A percentile compares a stretch with the other conserved stretches of the same genome.
phyloP scores from a whole-genome alignment of 2,797 vertebrate species.

The Botia almorhae region DNA sequence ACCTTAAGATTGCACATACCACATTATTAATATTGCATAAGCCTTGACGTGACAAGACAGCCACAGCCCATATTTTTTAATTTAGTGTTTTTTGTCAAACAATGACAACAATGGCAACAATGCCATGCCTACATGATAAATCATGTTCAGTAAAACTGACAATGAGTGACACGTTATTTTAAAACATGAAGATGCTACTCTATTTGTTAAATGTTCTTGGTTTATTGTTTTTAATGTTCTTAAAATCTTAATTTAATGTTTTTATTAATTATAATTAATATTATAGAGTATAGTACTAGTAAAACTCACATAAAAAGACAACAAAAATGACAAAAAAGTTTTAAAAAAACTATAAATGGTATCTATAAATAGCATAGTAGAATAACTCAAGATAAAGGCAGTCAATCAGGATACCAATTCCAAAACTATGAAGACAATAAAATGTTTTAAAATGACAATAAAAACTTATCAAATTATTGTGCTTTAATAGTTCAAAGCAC shows the following conservation, averaged over 20 bases:
- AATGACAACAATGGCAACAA: not conserved
- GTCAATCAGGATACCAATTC: too few relatives aligned
- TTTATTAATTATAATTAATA: not conserved
- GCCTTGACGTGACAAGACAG: not conserved
- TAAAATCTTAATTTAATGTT: not conserved
- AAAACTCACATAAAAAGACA: too few relatives aligned
- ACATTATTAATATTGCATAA: not conserved
- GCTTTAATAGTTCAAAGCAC: too few relatives aligned
- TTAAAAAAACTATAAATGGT: too few relatives aligned
- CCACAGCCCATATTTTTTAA: not conserved
- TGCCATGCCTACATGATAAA: not conserved
- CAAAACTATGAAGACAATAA: too few relatives aligned
- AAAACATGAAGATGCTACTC: too few relatives aligned
- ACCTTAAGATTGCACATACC: slow-evolving; percentile 25
- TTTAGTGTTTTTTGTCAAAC: not conserved
- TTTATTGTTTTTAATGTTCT: too few relatives aligned
- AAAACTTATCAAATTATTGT: not conserved
- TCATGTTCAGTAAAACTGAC: not conserved
- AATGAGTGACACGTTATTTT: not conserved
- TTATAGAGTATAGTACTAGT: too few relatives aligned
- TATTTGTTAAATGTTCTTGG: too few relatives aligned
- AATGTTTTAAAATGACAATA: not conserved
- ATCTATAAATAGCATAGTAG: too few relatives aligned
- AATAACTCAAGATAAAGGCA: not conserved
- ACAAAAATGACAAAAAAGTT: too few relatives aligned